Evolutionary conservation across 2,888 invertebrate species (phyloP), one percentile per base, ranked within the genome.

Genomic region (Drosophila buzzatii): DNA sequence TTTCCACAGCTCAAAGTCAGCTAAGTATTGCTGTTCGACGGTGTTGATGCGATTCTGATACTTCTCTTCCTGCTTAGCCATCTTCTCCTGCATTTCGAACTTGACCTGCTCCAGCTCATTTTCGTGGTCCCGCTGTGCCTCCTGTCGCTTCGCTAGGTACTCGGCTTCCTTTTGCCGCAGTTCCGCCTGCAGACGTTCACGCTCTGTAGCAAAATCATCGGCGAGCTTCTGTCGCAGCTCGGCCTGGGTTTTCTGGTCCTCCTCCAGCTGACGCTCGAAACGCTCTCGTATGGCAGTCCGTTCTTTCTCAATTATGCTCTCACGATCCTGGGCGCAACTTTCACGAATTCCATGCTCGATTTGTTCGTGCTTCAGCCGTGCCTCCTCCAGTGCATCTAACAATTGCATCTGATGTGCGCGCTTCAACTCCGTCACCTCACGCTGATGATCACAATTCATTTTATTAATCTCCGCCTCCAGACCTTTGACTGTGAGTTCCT

Each of bases 401-500:
- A 97, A 92, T 85, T 96, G 95, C 86, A 95, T 94, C 81, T 96
- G 95, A 81, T 95, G 95, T 0, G 94, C 88, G 52, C 92, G 86
- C 68, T 92, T 93, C 3, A 93, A 65, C 49, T 93, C 95, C 0
- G 95, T 94, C 59, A 96, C 91, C 88, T 96, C 95, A 62, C 95
- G 94, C 88, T 95, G 95, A 89, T 96, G 96, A 2, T 95, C 94
- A 23, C 95, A 95, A 39, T 96, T 95, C 96, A 97, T 96, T 82
- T 95, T 96, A 31, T 96, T 95, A 4, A 98, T 94, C 92, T 98
- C 97, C 0, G 96, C 96, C 92, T 97, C 97, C n/a, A 98, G 92
- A 0, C 97, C 97, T 93, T 97, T 97, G 0, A 97, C 96, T 6
- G 97, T 97, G 88, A 97, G 93, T 91, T 97, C 97, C 96, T 95